Conservation (phyloP, 2,113 vertebrate genomes). For the Aix galericulata region DNA sequence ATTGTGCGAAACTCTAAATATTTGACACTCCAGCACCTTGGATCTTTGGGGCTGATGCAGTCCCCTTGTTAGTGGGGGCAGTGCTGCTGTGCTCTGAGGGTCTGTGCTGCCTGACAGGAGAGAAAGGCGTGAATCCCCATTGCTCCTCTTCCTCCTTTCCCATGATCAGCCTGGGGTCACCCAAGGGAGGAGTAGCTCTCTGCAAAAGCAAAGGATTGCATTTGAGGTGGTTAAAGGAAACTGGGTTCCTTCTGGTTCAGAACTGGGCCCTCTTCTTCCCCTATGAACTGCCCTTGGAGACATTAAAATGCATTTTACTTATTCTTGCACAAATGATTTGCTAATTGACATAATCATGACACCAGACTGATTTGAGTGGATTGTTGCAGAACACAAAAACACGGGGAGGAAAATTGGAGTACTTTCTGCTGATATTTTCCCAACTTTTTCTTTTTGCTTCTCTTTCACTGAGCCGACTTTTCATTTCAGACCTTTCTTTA, state of each 20-base stretch:
- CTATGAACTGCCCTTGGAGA: background rate
- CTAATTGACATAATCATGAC: background rate
- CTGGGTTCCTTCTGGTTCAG: background rate
- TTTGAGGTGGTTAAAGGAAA: background rate
- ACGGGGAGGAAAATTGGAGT: background rate
- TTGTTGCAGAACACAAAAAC: constrained; percentile 35
- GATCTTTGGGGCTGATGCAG: background rate
- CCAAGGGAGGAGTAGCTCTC: background rate
- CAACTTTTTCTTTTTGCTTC: background rate
- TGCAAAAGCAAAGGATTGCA: background rate
- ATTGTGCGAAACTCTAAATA: no score
- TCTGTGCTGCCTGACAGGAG: background rate
- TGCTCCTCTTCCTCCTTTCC: background rate
- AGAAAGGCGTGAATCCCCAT: background rate
- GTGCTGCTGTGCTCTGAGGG: background rate
- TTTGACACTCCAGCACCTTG: background rate
- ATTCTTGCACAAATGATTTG: constrained; percentile 9
- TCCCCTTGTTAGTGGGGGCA: background rate
- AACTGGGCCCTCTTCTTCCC: background rate
- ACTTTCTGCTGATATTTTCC: constrained; percentile 40
- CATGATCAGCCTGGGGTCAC: fast-evolving
- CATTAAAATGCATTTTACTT: background rate
- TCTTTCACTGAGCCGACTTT: constrained; percentile 49
- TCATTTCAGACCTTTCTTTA: constrained; percentile 63
- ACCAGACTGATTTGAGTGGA: constrained; percentile 34